Base-by-base conservation (phyloP, 2,113 vertebrate species). In the Parotia lawesii region DNA sequence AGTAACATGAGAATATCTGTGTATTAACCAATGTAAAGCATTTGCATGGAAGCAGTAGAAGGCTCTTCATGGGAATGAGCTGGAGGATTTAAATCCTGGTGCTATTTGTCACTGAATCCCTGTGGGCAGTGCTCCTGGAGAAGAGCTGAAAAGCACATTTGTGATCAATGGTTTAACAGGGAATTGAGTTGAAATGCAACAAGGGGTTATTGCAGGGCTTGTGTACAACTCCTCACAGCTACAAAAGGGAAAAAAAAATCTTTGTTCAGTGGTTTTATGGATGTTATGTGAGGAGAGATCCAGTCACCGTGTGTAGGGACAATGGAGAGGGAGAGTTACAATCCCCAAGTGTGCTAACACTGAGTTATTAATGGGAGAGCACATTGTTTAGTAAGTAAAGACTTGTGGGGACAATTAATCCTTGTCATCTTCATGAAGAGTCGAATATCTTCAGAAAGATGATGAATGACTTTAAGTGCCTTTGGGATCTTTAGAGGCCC, bases 321-420 rank as follows among this genome's bases (percentile, higher is more conserved):
- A 37, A 37, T 5, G 45, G 25, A 48, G 25, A 89, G 66, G 51
- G 31, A 51, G 1, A 75, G 16, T 15, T 18, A 24, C 56, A 70
- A 7, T 27, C 25, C 56, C 67, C 56, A 62, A 14, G 25, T 0
- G 0, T 21, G n/a, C 25, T 53, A 58, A 50, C 14, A 29, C 9
- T 1, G n/a, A 64, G 29, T 20, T 38, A 71, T 74, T 47, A 22
- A 71, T 22, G 53, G 31, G 24, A 27, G 4, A 84, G 19, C 14
- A 10, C 2, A 1, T 24, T 61, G 20, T 12, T 60, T 6, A 18
- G 17, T 19, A 24, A 78, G 20, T 8, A 33, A 73, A 85, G 47
- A 7, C 5, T 48, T 58, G 20, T 6, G 13, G 15, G 40, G 48
- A 38, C 62, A 87, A 64, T 31, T 33, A 82, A 67, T 28, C 44